Conservation (phyloP, 2,888 invertebrate genomes). For the Mythimna ferrago region DNA sequence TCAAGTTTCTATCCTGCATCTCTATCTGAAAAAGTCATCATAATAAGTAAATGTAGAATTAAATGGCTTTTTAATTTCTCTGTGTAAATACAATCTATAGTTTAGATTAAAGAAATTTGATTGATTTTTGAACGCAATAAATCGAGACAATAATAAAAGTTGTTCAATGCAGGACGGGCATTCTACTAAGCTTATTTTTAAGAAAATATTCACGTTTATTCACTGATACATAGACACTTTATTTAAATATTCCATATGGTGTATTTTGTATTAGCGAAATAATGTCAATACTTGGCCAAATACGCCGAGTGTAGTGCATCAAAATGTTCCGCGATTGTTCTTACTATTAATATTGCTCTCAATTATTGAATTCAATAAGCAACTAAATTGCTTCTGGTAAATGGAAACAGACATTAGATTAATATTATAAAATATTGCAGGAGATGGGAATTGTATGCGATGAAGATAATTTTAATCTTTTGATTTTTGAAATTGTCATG, state of each 20-base stretch:
- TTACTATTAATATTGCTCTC: background rate
- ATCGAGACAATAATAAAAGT: background rate
- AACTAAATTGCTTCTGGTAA: background rate
- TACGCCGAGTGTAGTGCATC: background rate
- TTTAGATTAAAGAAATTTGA: background rate
- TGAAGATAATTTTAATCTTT: background rate
- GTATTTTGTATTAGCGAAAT: too few relatives aligned
- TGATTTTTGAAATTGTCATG: background rate
- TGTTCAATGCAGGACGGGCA: background rate
- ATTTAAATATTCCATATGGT: too few relatives aligned
- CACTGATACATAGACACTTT: too few relatives aligned
- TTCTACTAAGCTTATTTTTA: background rate
- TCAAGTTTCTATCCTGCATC: too few relatives aligned
- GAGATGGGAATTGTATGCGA: background rate
- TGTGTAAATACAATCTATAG: too few relatives aligned
- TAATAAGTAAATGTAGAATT: too few relatives aligned
- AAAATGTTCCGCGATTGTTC: background rate
- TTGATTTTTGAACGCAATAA: background rate
- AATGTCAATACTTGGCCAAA: too few relatives aligned
- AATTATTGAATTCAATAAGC: background rate
- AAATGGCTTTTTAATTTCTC: too few relatives aligned
- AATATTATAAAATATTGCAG: slow-evolving; percentile 1
- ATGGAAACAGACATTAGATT: background rate
- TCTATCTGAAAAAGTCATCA: too few relatives aligned
- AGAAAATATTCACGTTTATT: background rate